Evolutionary conservation across 1,140 invertebrate genomes (phyloP).

Genomic region (Drosophila malerkotliana): DNA sequence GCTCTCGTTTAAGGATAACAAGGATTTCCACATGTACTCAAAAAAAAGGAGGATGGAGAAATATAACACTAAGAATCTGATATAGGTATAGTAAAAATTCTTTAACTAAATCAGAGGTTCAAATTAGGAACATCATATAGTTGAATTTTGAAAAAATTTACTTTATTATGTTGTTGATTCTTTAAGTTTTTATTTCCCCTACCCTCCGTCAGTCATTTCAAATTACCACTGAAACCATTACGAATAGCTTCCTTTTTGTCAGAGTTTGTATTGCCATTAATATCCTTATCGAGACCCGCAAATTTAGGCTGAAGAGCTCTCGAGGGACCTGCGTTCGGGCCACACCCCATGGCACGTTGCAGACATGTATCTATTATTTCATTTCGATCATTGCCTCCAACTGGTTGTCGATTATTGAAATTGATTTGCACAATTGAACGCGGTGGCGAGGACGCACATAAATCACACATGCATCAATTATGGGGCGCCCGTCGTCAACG

Average conservation of each 20-base stretch:
- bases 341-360: slow-evolving; percentile 14
- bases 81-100: too few species aligned
- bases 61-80: too few species aligned
- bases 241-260: slow-evolving; percentile 19
- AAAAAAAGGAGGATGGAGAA: not conserved
- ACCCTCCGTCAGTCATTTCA: not conserved
- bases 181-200: not conserved
- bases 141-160: too few species aligned
- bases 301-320: slow-evolving; percentile 44
- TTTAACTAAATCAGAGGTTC: too few species aligned
- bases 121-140: not conserved
- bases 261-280: slow-evolving; percentile 18
- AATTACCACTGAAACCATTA: slow-evolving; percentile 20
- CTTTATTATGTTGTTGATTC: too few species aligned
- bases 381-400: slow-evolving; percentile 60
- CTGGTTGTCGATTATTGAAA: slow-evolving; percentile 77
- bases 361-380: slow-evolving; percentile 55
- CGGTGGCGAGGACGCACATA: slow-evolving; percentile 73
- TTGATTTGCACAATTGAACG: slow-evolving; percentile 78
- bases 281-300: slow-evolving; percentile 44
- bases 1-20: slow-evolving; percentile 18
- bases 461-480: slow-evolving; percentile 76
- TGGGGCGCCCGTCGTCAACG: slow-evolving; percentile 55
- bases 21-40: not conserved
- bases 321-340: slow-evolving; percentile 18